These are phyloP conservation scores for Ailurus styani DNA, from an alignment of 2,113 vertebrate species.

Conservation along the genomic window DNA sequence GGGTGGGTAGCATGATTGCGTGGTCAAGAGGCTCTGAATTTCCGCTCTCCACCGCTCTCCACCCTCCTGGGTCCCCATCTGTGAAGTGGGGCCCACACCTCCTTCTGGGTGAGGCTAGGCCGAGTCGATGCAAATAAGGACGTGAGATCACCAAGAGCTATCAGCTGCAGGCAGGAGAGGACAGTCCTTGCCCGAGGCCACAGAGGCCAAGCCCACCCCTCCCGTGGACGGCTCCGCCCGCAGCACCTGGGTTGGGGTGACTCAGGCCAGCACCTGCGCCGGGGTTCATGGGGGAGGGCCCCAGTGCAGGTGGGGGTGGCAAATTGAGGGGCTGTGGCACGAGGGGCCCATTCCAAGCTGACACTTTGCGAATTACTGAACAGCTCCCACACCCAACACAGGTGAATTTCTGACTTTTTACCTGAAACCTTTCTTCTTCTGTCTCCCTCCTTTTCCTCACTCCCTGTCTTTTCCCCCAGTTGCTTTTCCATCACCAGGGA, in stretches of 20 bases:
- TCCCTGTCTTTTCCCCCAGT: not conserved
- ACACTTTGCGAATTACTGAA: not conserved
- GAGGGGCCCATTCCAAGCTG: not conserved
- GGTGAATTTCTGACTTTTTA: not conserved
- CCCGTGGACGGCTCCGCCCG: not conserved
- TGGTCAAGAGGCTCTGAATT: not conserved
- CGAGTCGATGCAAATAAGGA: not conserved
- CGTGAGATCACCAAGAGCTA: not conserved
- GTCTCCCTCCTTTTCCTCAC: no score
- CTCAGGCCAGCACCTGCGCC: not conserved
- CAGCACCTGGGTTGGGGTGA: not conserved
- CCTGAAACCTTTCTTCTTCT: not conserved
- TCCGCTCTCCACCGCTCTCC: not conserved
- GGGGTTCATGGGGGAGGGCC: not conserved
- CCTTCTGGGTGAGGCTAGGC: not conserved
- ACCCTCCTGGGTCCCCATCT: not conserved
- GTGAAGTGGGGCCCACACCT: not conserved
- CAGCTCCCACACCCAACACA: no score
- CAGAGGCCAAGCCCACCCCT: not conserved
- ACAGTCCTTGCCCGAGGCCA: not conserved
- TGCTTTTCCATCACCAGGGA: not conserved
- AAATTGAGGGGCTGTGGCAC: fast-evolving
- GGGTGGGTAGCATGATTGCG: not conserved
- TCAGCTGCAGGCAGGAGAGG: not conserved
- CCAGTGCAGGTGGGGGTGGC: not conserved